These are phyloP conservation scores for Panthera leo DNA, from an alignment of 2,113 vertebrate genomes.

Conservation along the genomic window DNA sequence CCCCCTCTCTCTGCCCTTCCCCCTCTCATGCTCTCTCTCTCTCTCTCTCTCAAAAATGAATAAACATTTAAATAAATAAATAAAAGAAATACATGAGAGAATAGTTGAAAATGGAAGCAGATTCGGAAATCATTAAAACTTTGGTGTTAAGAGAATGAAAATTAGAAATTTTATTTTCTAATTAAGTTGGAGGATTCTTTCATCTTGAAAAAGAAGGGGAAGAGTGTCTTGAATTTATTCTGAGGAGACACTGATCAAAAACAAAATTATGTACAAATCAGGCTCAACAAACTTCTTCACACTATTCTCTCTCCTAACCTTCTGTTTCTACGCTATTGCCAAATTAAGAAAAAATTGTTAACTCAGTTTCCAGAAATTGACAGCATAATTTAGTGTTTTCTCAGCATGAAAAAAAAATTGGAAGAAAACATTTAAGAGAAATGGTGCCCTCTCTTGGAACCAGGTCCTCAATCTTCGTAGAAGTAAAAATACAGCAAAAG, in stretches of 20 bases:
- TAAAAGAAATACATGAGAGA: background rate
- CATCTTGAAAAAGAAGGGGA: background rate
- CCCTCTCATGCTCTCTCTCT: no score
- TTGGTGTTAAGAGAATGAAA: background rate
- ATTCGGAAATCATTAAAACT: background rate
- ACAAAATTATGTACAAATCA: background rate
- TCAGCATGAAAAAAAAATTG: background rate
- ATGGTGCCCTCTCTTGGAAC: background rate
- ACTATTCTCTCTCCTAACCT: background rate
- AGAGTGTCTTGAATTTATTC: slow-evolving; percentile 29
- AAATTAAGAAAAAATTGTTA: slow-evolving; percentile 2
- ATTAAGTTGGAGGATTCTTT: background rate
- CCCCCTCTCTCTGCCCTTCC: no score
- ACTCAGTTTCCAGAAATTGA: background rate
- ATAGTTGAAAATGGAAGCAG: slow-evolving; percentile 18
- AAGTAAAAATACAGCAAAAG: slow-evolving; percentile 7
- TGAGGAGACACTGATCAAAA: background rate
- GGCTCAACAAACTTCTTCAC: background rate
- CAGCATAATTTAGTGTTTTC: slow-evolving; percentile 3
- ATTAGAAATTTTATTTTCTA: background rate
- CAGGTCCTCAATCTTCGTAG: slow-evolving; percentile 16
- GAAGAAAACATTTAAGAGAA: slow-evolving; percentile 31
- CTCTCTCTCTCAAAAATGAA: no score
- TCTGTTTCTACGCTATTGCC: background rate
- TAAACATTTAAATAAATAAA: no score